Evolutionary conservation across 2,113 vertebrate species (phyloP).

Genomic region (Chloebia gouldiae): DNA sequence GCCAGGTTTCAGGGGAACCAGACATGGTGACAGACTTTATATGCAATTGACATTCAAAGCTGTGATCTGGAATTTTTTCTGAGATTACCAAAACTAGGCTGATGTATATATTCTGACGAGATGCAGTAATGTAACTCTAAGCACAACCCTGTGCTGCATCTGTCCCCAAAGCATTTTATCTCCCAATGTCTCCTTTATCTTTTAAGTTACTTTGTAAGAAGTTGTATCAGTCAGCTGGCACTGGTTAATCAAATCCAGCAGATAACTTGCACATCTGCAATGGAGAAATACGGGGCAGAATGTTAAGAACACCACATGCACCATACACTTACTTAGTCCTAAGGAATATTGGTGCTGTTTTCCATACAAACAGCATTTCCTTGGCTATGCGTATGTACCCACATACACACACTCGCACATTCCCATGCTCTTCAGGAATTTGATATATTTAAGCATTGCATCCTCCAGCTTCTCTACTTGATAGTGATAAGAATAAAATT

Average conservation of each 20-base stretch:
- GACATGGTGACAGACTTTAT: not conserved
- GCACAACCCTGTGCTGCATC: not conserved
- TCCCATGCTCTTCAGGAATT: not conserved
- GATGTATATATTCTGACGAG: not conserved
- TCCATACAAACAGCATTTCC: not conserved
- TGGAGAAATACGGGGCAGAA: not conserved
- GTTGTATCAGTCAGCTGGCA: not conserved
- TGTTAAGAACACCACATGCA: not conserved
- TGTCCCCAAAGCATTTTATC: not conserved
- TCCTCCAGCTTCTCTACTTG: not conserved
- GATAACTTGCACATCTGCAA: not conserved
- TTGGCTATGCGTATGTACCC: not conserved
- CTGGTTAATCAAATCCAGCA: not conserved
- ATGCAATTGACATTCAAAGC: not conserved
- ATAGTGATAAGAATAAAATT: not conserved
- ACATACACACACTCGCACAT: fast-evolving
- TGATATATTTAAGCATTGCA: not conserved
- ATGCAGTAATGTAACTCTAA: not conserved
- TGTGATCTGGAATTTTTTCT: not conserved
- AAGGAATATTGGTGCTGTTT: not conserved
- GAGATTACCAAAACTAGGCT: not conserved
- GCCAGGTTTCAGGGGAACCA: not conserved
- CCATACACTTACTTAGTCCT: not conserved
- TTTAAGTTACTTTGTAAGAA: not conserved
- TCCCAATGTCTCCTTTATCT: not conserved